Evolutionary conservation across 2,113 vertebrate genomes (phyloP).

Genomic region (Apistogramma diplotaenia): DNA sequence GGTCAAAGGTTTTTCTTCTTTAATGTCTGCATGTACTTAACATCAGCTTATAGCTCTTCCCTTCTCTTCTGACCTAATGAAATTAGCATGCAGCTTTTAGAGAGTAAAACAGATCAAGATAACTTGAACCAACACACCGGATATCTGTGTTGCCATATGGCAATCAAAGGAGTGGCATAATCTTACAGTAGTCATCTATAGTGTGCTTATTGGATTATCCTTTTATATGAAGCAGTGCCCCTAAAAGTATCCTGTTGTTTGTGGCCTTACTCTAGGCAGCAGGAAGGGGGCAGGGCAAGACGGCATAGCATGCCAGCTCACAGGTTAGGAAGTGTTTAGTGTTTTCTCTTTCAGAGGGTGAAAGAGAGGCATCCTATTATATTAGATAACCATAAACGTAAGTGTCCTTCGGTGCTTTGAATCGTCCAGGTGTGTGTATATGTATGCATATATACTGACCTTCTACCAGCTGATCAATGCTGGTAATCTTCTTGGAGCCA

Average conservation of each 20-base stretch:
- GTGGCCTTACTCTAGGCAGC: not conserved
- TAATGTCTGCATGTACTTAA: not conserved
- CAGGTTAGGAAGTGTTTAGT: not conserved
- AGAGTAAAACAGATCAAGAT: slow-evolving; percentile 27
- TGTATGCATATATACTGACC: slow-evolving; percentile 73
- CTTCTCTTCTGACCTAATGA: not conserved
- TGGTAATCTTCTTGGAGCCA: slow-evolving; percentile 86
- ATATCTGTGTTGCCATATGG: slow-evolving; percentile 23
- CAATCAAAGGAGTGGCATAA: slow-evolving; percentile 8
- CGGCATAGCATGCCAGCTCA: slow-evolving; percentile 1
- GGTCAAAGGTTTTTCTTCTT: not conserved
- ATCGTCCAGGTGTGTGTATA: not conserved
- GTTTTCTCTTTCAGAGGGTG: not conserved
- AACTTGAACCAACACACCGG: slow-evolving; percentile 12
- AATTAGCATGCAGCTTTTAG: not conserved
- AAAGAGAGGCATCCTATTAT: not conserved
- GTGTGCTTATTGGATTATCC: not conserved
- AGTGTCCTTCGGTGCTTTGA: not conserved
- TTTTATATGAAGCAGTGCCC: not conserved
- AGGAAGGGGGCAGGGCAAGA: not conserved
- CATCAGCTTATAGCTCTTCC: not conserved
- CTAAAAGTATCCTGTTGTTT: not conserved
- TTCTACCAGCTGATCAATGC: slow-evolving; percentile 89
- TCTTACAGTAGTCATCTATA: slow-evolving; percentile 19
- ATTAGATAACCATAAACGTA: not conserved